These are phyloP conservation scores for Hymenopus coronatus DNA, from an alignment of 2,888 invertebrate genomes.

Conservation along the genomic window DNA sequence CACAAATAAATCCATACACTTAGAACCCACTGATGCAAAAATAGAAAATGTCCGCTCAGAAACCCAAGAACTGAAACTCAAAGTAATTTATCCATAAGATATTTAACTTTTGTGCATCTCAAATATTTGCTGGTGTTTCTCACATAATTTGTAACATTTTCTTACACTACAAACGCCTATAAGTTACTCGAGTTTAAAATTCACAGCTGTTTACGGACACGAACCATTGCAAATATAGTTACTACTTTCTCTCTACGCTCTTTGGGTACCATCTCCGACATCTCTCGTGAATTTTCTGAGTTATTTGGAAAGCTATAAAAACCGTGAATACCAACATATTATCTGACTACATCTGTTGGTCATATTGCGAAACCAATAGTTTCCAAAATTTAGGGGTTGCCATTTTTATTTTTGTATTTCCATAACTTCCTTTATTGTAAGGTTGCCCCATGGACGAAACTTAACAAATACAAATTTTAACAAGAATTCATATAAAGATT, in stretches of 20 bases:
- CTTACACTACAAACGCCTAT: background rate
- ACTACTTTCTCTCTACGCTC: background rate
- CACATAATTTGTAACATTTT: background rate
- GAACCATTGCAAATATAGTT: background rate
- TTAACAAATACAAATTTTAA: too few species aligned
- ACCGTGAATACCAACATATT: too few species aligned
- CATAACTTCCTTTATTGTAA: too few species aligned
- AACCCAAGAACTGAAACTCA: constrained; percentile 11
- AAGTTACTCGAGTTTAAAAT: background rate
- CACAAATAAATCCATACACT: constrained; percentile 24
- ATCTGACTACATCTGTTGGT: too few species aligned
- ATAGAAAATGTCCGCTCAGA: constrained; percentile 34
- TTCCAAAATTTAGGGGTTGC: too few species aligned
- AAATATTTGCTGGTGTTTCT: background rate
- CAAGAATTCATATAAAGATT: too few species aligned
- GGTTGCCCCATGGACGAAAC: too few species aligned
- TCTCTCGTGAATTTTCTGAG: background rate
- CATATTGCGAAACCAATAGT: too few species aligned
- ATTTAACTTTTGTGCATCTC: background rate
- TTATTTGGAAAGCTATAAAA: too few species aligned
- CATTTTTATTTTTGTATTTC: too few species aligned
- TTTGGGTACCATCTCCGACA: background rate
- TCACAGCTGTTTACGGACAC: background rate
- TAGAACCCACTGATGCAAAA: constrained; percentile 32
- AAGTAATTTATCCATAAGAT: background rate